These are phyloP conservation scores for Silurus glanis DNA, from an alignment of 2,113 vertebrate species.

Conservation along the genomic window DNA sequence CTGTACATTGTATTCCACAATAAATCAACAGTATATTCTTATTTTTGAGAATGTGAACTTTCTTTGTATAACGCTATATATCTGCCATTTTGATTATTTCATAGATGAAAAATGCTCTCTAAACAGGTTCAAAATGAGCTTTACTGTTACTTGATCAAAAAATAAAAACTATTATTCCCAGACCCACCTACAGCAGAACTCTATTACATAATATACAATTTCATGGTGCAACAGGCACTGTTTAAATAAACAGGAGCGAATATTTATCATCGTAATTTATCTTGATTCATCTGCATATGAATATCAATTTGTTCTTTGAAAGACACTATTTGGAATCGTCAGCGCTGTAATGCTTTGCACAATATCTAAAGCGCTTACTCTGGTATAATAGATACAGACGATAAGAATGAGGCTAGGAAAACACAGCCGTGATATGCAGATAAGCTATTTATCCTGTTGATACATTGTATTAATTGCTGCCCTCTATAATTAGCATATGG, in stretches of 20 bases:
- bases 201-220: neutral
- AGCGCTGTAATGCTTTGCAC: neutral
- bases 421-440: slow-evolving; percentile 1
- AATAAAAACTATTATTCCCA: neutral
- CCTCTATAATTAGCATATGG: neutral
- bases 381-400: slow-evolving; percentile 4
- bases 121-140: neutral
- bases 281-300: neutral
- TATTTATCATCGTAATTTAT: neutral
- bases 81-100: neutral
- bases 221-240: neutral
- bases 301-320: neutral
- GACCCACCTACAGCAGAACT: neutral
- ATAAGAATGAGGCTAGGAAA: neutral
- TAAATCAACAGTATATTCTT: neutral
- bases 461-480: neutral
- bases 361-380: neutral
- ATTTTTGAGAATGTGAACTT: neutral
- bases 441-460: neutral
- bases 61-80: neutral
- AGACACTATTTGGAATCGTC: neutral
- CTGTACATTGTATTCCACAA: neutral
- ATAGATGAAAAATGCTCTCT: neutral
- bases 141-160: neutral
- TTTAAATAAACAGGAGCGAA: neutral